phyloP scores from a whole-genome alignment of 2,797 vertebrate genomes.

The Pteropus rufus region DNA sequence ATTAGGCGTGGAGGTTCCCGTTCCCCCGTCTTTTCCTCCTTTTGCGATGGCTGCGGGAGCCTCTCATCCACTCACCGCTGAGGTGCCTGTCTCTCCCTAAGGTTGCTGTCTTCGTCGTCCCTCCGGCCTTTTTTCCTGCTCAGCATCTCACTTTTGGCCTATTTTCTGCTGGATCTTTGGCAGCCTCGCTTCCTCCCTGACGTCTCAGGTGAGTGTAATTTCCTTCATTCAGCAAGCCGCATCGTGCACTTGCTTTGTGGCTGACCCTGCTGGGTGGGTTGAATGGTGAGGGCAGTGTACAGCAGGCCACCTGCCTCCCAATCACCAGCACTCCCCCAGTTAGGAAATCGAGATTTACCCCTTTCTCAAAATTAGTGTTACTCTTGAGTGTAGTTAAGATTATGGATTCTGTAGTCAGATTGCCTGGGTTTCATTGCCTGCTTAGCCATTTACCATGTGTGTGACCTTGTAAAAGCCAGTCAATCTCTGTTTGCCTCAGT shows the following conservation, averaged over 20 bases:
- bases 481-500: neutral
- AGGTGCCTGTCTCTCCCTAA: slow-evolving; percentile 74
- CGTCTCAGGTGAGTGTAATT: slow-evolving; percentile 83
- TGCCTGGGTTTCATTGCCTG: neutral
- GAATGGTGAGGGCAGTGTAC: neutral
- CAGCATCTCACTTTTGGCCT: slow-evolving; percentile 89
- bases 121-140: slow-evolving; percentile 93
- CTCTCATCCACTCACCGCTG: neutral
- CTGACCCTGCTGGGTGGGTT: neutral
- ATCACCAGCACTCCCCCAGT: no score
- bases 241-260: neutral
- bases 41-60: neutral
- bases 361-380: neutral
- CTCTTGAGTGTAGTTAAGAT: neutral
- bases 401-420: neutral
- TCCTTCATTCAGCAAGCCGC: neutral
- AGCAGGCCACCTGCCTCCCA: neutral
- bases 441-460: neutral
- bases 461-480: neutral
- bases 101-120: slow-evolving; percentile 95
- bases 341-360: neutral
- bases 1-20: neutral
- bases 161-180: slow-evolving; percentile 94
- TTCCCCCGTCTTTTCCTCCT: neutral
- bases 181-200: slow-evolving; percentile 90